Base-by-base conservation (phyloP, 1,140 invertebrate genomes). In the Polyergus mexicanus region DNA sequence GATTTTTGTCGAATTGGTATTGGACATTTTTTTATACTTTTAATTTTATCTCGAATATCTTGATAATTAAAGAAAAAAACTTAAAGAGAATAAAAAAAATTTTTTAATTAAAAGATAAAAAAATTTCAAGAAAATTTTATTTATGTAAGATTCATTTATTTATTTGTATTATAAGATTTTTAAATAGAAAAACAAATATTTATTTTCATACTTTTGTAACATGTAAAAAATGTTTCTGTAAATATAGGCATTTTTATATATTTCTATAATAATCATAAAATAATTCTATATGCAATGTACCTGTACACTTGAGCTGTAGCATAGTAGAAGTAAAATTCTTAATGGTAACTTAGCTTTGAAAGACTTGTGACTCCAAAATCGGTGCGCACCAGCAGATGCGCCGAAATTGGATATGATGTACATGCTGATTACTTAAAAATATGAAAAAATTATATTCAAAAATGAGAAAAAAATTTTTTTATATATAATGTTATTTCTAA, bases 351-450 rank as follows among this genome's bases (percentile, higher is more conserved):
- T 96, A 3, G 97, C 97, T 92, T 97, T 97, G 93, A 97, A 97
- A 5, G 96, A 95, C 63, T 95, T 93, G 90, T 97, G 97, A 11
- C 96, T 92, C 97, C 97, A 97, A 19, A 97, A 93, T 44, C 97
- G 92, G 91, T 97, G 97, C 3, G 96, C 96, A 3, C 97, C 97
- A 78, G 95, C 97, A 32, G 97, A 97, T 11, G 97, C 86, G 28
- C 94, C 94, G 28, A 92, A n/a, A 56, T 83, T 77, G 44, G 72
- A 68, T 22, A 78, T 66, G 3, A 78, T 7, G 13, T 78, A 63
- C 75, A 54, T 62, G 2, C 7, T 25, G 3, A 54, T 0, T n/a
- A 69, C 74, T 80, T 71, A 3, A 68, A 68, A 41, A 41, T 19
- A 83, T 38, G 47, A 51, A 28, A 63, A 32, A 41, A 41, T 41